Conservation (phyloP, 1,140 invertebrate species). For the Asbolus verrucosus region DNA sequence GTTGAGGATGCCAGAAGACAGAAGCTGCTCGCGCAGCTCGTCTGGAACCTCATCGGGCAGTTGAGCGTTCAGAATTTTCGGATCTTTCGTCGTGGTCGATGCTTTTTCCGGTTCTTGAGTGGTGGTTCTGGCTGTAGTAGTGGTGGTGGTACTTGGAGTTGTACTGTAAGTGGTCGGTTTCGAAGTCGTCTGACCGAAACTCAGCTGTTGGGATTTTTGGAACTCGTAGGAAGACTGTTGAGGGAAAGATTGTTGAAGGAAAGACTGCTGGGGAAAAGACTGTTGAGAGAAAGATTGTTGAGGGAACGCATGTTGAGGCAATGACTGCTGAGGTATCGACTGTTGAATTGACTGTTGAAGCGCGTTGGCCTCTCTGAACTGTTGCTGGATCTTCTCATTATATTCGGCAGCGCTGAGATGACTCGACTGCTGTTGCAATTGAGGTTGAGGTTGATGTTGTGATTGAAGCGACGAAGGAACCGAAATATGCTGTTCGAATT, state of each 20-base stretch:
- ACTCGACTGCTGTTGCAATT: conserved; percentile 23
- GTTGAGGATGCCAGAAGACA: conserved; percentile 86
- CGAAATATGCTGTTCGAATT: conserved; percentile 80
- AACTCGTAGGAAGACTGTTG: conserved; percentile 42
- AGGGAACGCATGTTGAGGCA: conserved; percentile 59
- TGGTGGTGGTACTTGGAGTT: conserved; percentile 61
- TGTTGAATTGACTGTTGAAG: conserved; percentile 38
- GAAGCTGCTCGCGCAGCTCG: conserved; percentile 82
- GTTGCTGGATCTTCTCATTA: conserved; percentile 53
- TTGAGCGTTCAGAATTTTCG: conserved; percentile 69
- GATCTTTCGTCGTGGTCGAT: conserved; percentile 63
- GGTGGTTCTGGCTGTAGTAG: conserved; percentile 62
- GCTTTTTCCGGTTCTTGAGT: conserved; percentile 61
- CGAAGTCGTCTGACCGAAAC: no score
- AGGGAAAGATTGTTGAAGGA: conserved; percentile 50
- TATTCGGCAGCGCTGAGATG: conserved; percentile 1
- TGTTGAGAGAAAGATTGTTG: conserved; percentile 51
- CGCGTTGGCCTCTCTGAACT: conserved; percentile 46
- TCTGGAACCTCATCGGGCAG: conserved; percentile 89
- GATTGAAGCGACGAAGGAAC: conserved; percentile 55
- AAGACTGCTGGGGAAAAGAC: conserved; percentile 59
- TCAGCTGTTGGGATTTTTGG: conserved; percentile 23
- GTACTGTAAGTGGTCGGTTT: conserved; percentile 46
- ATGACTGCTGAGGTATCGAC: conserved; percentile 46
- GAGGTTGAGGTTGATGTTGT: not conserved